Conservation (phyloP, 2,113 vertebrate species). For the Spea multiplicata region DNA sequence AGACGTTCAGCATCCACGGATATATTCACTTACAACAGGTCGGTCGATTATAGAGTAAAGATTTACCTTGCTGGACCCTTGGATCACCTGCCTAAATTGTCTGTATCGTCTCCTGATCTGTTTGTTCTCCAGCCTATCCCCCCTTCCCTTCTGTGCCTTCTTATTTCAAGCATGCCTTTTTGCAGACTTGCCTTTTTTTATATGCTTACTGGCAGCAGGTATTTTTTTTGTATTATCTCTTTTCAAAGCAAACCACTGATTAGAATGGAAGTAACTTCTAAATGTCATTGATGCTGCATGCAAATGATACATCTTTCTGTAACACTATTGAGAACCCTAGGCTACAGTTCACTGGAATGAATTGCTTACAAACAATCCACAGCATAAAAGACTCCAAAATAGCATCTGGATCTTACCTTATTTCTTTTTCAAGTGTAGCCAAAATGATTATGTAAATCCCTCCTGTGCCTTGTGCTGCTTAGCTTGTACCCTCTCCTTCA, state of each 20-base stretch:
- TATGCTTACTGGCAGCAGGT: constrained; percentile 40
- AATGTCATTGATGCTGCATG: constrained; percentile 46
- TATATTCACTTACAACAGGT: background rate
- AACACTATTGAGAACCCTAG: background rate
- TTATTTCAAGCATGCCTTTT: constrained; percentile 29
- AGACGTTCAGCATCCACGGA: background rate
- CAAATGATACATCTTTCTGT: constrained; percentile 23
- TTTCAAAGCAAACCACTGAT: constrained; percentile 39
- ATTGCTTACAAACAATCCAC: constrained; percentile 39
- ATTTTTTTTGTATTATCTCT: constrained; percentile 29
- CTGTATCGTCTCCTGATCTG: constrained; percentile 29
- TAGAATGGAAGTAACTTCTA: constrained; percentile 46
- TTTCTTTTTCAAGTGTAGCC: constrained; percentile 17
- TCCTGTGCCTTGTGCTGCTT: constrained; percentile 11
- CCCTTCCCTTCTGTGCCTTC: constrained; percentile 37
- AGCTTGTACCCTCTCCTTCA: constrained; percentile 36
- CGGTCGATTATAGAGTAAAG: background rate
- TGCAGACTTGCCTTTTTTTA: constrained; percentile 29
- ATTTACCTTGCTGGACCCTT: constrained; percentile 22
- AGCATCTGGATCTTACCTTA: constrained; percentile 31
- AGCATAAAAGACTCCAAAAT: constrained; percentile 19
- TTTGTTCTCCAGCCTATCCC: constrained; percentile 26
- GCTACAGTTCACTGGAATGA: constrained; percentile 23
- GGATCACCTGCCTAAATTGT: constrained; percentile 14
- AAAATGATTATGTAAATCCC: constrained; percentile 34